phyloP scores from a whole-genome alignment of 2,113 vertebrate species.

The Chascanopsetta lugubris region DNA sequence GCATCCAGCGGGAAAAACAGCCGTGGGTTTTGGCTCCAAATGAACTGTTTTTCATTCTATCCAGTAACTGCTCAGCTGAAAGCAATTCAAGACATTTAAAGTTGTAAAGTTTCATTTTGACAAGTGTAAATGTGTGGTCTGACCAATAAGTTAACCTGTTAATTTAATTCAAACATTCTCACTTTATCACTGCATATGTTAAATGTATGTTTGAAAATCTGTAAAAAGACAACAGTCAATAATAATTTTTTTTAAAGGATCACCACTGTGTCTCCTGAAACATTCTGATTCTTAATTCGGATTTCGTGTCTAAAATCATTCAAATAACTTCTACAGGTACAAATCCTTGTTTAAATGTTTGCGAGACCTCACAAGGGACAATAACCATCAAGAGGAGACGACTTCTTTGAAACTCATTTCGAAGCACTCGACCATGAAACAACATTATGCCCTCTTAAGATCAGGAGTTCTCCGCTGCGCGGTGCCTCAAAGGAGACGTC shows the following conservation, averaged over 20 bases:
- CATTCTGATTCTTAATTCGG: too few species aligned
- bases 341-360: conserved; percentile 19
- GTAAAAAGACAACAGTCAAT: background rate
- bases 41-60: background rate
- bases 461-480: conserved; percentile 53
- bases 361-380: conserved; percentile 50
- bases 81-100: background rate
- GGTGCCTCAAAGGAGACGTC: conserved; percentile 53
- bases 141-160: background rate
- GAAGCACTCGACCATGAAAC: conserved; percentile 64
- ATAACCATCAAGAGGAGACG: conserved; percentile 33
- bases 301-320: conserved; percentile 8
- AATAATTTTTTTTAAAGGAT: too few species aligned
- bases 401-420: conserved; percentile 59
- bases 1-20: background rate
- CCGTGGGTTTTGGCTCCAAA: background rate
- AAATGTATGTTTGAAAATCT: background rate
- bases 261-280: conserved; percentile 35
- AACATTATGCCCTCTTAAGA: conserved; percentile 64
- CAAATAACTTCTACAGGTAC: conserved; percentile 39
- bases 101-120: background rate
- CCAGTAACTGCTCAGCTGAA: background rate
- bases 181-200: background rate
- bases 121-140: background rate
- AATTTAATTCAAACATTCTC: background rate